These are phyloP conservation scores for Electrona antarctica DNA, from an alignment of 2,113 vertebrate species.

Conservation along the genomic window DNA sequence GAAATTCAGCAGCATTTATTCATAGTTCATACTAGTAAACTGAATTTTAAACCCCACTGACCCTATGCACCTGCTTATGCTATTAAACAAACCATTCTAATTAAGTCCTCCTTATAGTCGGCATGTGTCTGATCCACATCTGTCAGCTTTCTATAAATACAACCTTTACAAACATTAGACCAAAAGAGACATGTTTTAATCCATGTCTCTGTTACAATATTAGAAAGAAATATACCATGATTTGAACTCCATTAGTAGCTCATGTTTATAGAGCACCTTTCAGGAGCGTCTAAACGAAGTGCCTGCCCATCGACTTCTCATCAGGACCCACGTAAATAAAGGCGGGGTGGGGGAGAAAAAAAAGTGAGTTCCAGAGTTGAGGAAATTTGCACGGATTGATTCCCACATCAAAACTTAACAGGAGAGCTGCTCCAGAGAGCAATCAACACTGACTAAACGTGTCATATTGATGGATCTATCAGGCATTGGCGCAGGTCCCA, in stretches of 20 bases:
- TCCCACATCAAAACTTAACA: slow-evolving; percentile 27
- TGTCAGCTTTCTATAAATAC: too few species aligned
- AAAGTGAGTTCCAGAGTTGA: slow-evolving; percentile 4
- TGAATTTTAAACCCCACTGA: too few species aligned
- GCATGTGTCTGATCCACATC: too few species aligned
- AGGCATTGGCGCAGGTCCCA: slow-evolving; percentile 57
- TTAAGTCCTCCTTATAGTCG: too few species aligned
- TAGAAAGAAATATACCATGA: not conserved
- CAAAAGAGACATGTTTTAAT: not conserved
- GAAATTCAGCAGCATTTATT: not conserved
- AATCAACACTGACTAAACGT: slow-evolving; percentile 47
- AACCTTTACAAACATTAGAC: not conserved
- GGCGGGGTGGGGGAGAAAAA: slow-evolving; percentile 1
- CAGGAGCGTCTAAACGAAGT: not conserved
- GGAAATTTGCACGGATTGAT: slow-evolving; percentile 33
- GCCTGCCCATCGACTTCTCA: slow-evolving; percentile 21
- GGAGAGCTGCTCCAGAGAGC: slow-evolving; percentile 52
- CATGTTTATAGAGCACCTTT: slow-evolving; percentile 8
- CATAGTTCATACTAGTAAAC: not conserved
- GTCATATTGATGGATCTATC: slow-evolving; percentile 67
- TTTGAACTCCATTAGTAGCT: not conserved
- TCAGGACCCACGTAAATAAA: slow-evolving; percentile 27
- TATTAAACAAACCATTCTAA: too few species aligned
- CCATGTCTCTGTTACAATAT: not conserved
- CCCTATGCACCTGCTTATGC: too few species aligned